These are phyloP conservation scores for Drosophila seclusa DNA, from an alignment of 2,888 invertebrate genomes.

Conservation along the genomic window DNA sequence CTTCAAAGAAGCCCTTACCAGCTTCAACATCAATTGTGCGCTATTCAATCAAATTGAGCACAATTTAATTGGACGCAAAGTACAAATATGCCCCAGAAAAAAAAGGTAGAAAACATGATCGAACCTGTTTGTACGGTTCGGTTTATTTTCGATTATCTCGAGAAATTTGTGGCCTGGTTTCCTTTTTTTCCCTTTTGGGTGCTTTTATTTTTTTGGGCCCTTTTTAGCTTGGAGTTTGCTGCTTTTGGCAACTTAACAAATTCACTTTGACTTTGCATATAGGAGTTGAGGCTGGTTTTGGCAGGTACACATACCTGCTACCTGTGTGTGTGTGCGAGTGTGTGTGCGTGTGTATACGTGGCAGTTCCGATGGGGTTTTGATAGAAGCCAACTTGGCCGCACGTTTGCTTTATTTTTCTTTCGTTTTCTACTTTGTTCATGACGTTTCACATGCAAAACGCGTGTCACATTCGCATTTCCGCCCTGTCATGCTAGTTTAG, in stretches of 20 bases:
- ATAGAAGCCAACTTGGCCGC: constrained; percentile 31
- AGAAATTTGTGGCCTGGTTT: constrained; percentile 39
- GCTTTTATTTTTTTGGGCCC: neutral
- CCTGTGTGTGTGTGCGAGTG: constrained; percentile 5
- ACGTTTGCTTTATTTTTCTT: constrained; percentile 19
- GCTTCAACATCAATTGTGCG: constrained; percentile 3
- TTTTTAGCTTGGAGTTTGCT: constrained; percentile 23
- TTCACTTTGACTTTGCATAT: constrained; percentile 61
- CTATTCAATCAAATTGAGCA: constrained; percentile 41
- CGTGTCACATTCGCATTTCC: constrained; percentile 81
- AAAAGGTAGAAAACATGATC: constrained; percentile 6
- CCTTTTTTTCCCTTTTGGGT: neutral
- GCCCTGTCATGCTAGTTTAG: constrained; percentile 80
- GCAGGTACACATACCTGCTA: constrained; percentile 21
- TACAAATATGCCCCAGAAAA: neutral
- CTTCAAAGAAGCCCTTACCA: neutral
- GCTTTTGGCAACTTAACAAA: constrained; percentile 63
- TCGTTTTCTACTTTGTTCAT: constrained; percentile 64
- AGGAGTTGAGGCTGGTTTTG: constrained; percentile 20
- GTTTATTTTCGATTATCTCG: constrained; percentile 39
- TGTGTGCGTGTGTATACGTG: constrained; percentile 14
- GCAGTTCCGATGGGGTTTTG: constrained; percentile 20
- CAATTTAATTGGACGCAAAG: constrained; percentile 41
- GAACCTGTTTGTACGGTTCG: constrained; percentile 1
- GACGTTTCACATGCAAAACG: constrained; percentile 82